These are phyloP conservation scores for Tetragonisca angustula DNA, from an alignment of 2,888 invertebrate genomes.

Conservation along the genomic window DNA sequence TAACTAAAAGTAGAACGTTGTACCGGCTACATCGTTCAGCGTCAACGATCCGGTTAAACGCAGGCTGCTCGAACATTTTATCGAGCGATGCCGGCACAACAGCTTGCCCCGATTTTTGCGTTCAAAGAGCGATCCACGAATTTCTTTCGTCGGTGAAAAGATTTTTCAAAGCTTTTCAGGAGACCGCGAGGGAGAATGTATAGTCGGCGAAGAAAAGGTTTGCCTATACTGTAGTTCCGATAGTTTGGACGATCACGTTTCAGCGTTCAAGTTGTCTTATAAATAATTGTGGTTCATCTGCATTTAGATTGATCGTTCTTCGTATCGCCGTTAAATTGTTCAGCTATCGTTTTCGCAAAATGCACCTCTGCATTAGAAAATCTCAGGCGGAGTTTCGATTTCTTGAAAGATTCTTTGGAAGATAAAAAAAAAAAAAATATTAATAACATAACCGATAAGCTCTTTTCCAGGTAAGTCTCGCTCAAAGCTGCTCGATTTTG, in stretches of 20 bases:
- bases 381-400: not conserved
- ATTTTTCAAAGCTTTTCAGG: not conserved
- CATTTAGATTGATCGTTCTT: constrained; percentile 20
- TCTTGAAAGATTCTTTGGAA: not conserved
- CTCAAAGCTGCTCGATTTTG: not conserved
- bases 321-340: constrained; percentile 20
- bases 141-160: not conserved
- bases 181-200: not conserved
- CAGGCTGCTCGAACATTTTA: constrained; percentile 8
- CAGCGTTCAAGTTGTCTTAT: constrained; percentile 9
- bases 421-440: not conserved
- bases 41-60: constrained; percentile 37
- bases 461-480: not conserved
- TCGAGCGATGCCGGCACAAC: not conserved
- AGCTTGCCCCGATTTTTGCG: constrained; percentile 7
- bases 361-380: not conserved
- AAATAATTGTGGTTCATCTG: constrained; percentile 32
- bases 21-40: constrained; percentile 15
- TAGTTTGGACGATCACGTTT: not conserved
- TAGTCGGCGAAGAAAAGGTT: not conserved
- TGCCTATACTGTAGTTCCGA: not conserved
- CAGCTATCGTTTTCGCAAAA: not conserved
- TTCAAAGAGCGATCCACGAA: too few relatives aligned
- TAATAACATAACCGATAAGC: constrained; percentile 13
- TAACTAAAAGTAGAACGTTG: constrained; percentile 49